Base-by-base conservation (phyloP, 1,140 invertebrate genomes). In the Drosophila melanica region DNA sequence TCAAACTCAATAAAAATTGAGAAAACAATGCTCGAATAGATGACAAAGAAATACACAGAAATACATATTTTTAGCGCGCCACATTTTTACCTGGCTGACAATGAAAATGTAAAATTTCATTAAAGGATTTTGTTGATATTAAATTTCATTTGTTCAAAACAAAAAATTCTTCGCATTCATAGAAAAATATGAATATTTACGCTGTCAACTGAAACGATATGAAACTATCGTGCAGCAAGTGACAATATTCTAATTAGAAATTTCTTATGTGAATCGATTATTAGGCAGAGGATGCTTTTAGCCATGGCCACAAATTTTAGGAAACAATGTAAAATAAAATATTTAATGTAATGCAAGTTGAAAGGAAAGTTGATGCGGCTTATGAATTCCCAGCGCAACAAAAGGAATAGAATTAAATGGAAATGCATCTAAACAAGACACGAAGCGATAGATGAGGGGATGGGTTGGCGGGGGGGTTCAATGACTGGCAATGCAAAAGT, bases 401-500 rank as follows among this genome's bases (percentile, higher is more conserved):
- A 48, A 9, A 53, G 39, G 42, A 41, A 30, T 39, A 12, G 9
- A 60, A 44, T 37, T 27, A 47, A 67, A 53, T 57, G 18, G 18
- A 64, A 66, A 23, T 48, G 20, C 30, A 30, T 14, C 16, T 41
- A 44, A 33, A 23, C 10, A 5, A 27, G 39, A n/a, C 9, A n/a
- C 14, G n/a, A 23, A 20, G 11, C 11, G 10, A 30, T 11, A 7
- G 23, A 30, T 11, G 10, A 48, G 18, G 23, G 4, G 20, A 12
- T 12, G 11, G 16, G n/a, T 3, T 8, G 10, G 7, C 7, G 42
- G 8, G 10, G 12, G 11, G 33, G 37, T 57, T 42, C 67, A 41
- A 51, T 65, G 65, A 74, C 68, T 69, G 37, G 51, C 44, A 44
- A 68, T 74, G 65, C 69, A 55, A 74, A 62, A 77, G 50, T 77